Conservation (phyloP, 2,113 vertebrate genomes). For the Microcebus murinus region DNA sequence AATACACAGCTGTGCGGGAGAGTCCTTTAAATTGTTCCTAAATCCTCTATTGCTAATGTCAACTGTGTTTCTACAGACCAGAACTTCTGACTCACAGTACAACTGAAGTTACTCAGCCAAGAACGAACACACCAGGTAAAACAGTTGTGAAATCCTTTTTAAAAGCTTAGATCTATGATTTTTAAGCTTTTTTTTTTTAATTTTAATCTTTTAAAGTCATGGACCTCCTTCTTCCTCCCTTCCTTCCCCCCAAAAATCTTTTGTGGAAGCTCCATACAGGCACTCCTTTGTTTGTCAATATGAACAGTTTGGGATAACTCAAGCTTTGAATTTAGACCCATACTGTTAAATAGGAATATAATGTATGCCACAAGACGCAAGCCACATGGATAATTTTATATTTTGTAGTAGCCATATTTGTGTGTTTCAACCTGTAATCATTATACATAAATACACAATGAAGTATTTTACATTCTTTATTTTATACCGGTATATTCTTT, state of each 20-base stretch:
- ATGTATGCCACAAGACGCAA: not conserved
- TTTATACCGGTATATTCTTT: not conserved
- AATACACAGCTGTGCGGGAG: not conserved
- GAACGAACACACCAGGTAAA: conserved; percentile 79
- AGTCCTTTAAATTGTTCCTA: not conserved
- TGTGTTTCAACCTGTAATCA: not conserved
- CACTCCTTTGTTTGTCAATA: not conserved
- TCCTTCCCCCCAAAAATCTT: not conserved
- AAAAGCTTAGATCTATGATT: not conserved
- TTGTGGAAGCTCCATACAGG: not conserved
- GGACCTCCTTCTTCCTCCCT: not conserved
- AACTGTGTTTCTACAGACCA: conserved; percentile 77
- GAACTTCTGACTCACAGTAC: conserved; percentile 84
- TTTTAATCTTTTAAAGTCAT: not conserved
- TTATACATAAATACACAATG: not conserved
- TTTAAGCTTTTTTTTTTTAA: not conserved
- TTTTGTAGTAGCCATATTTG: not conserved
- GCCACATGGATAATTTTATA: not conserved
- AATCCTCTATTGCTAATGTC: not conserved
- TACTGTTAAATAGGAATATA: not conserved
- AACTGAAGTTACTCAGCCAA: conserved; percentile 68
- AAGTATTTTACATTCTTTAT: not conserved
- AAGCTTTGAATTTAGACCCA: not conserved
- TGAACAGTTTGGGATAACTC: no score
- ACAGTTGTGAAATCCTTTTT: not conserved